phyloP scores from a whole-genome alignment of 2,113 vertebrate species.

The Hylia prasina region DNA sequence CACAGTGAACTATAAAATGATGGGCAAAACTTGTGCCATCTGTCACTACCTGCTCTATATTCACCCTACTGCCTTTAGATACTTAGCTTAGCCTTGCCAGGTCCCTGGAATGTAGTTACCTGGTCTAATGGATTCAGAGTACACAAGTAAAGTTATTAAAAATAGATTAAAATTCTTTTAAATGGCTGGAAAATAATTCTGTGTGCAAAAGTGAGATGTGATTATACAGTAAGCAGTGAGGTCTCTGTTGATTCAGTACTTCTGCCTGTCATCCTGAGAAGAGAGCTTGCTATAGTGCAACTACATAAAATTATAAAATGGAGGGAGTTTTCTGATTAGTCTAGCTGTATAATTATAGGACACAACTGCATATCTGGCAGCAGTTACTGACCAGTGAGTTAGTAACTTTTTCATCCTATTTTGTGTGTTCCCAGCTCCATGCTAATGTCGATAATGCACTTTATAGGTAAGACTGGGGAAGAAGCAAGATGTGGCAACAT shows the following conservation, averaged over 20 bases:
- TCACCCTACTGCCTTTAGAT: background rate
- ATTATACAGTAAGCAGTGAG: background rate
- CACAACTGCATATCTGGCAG: background rate
- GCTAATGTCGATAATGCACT: background rate
- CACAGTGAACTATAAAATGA: background rate
- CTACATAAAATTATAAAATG: background rate
- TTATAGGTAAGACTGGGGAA: background rate
- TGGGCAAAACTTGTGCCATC: background rate
- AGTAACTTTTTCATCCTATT: background rate
- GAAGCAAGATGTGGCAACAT: background rate
- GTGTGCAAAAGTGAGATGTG: background rate
- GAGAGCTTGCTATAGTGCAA: background rate
- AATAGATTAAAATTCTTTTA: background rate
- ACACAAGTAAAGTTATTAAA: background rate
- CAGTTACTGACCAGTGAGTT: background rate
- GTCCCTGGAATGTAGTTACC: background rate
- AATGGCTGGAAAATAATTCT: background rate
- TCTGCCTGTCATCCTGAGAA: background rate
- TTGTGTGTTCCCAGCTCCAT: background rate
- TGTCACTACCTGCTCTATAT: background rate
- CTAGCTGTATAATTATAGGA: background rate
- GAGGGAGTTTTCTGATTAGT: background rate
- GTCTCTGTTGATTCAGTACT: background rate
- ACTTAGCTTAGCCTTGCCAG: background rate
- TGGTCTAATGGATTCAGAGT: background rate